Percentiles rank a stretch among this genome's conserved stretches.
Evolutionary conservation across 1,140 invertebrate genomes (phyloP).

Genomic region (Arion vulgaris): DNA sequence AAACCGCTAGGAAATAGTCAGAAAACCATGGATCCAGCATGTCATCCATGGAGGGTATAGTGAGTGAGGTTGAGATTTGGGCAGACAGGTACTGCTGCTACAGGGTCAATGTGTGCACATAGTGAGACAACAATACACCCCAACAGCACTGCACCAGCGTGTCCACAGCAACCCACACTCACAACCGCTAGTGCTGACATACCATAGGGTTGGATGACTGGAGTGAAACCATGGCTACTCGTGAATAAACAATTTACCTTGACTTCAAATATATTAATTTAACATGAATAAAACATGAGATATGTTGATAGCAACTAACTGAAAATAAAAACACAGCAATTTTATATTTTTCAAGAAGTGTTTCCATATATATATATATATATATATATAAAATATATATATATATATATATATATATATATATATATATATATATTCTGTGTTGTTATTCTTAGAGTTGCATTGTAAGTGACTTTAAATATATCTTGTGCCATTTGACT

Average conservation of each 20-base stretch:
- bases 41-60: slow-evolving; percentile 40
- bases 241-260: not conserved
- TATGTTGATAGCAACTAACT: too few species aligned
- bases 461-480: too few species aligned
- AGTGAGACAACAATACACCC: not conserved
- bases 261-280: too few species aligned
- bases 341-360: slow-evolving; percentile 9
- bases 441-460: too few species aligned
- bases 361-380: too few species aligned
- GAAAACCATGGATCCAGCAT: slow-evolving; percentile 44
- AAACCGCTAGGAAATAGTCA: slow-evolving; percentile 17
- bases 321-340: too few species aligned
- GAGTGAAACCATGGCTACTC: not conserved
- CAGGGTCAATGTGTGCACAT: not conserved
- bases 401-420: too few species aligned
- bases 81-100: not conserved
- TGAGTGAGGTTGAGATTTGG: not conserved
- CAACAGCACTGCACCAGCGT: not conserved
- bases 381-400: too few species aligned
- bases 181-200: not conserved
- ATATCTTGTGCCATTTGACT: too few species aligned
- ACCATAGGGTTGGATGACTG: not conserved
- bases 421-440: too few species aligned
- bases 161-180: too few species aligned
- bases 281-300: too few species aligned